These are phyloP conservation scores for Macaca mulatta DNA, from an alignment of 2,113 vertebrate species.

Conservation along the genomic window DNA sequence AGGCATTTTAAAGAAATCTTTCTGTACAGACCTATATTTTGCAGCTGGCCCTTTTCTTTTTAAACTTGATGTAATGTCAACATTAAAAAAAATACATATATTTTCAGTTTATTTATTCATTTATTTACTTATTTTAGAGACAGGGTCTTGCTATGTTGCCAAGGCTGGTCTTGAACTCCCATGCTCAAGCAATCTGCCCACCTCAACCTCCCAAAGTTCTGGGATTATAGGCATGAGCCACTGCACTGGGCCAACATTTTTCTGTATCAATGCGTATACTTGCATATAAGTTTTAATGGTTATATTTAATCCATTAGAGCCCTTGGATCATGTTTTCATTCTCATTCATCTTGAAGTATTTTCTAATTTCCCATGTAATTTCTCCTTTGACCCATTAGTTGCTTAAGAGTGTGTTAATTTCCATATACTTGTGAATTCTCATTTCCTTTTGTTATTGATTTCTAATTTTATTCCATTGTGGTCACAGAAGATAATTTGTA, in stretches of 20 bases:
- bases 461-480: conserved; percentile 22
- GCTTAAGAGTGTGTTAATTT: not conserved
- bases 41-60: not conserved
- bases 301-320: not conserved
- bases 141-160: too few relatives aligned
- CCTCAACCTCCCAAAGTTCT: too few relatives aligned
- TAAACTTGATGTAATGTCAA: not conserved
- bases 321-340: not conserved
- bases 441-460: conserved; percentile 26
- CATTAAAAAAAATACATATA: not conserved
- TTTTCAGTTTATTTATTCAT: too few relatives aligned
- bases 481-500: not conserved
- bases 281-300: not conserved
- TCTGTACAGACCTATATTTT: not conserved
- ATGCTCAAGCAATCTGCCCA: too few relatives aligned
- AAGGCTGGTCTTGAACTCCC: too few relatives aligned
- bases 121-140: too few relatives aligned
- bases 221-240: too few relatives aligned
- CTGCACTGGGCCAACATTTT: too few relatives aligned
- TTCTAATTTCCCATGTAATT: not conserved
- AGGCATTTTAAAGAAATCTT: not conserved
- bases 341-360: not conserved
- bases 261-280: too few relatives aligned
- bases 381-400: conserved; percentile 17
- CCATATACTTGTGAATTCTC: not conserved